Conservation (phyloP, 1,140 invertebrate genomes). For the Apis florea region DNA sequence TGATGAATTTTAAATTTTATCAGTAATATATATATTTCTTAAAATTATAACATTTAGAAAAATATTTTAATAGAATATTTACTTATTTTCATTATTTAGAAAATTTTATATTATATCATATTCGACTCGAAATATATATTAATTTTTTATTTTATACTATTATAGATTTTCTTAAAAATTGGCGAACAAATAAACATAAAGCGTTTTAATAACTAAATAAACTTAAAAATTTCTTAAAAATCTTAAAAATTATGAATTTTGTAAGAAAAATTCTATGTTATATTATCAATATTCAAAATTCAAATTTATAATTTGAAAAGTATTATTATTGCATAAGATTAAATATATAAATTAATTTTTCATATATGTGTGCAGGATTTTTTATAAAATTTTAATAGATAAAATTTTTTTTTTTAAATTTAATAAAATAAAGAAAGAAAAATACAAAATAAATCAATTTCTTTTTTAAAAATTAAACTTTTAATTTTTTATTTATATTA, state of each 20-base stretch:
- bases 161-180: background rate
- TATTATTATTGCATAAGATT: background rate
- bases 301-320: background rate
- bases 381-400: background rate
- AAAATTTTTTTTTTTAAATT: background rate
- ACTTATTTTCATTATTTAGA: background rate
- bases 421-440: background rate
- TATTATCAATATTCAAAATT: background rate
- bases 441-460: background rate
- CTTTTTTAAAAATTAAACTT: too few species aligned
- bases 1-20: too few species aligned
- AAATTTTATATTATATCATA: background rate
- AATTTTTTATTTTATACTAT: background rate
- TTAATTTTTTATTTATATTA: background rate
- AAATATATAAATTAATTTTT: background rate
- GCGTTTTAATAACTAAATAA: background rate
- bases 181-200: background rate
- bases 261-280: background rate
- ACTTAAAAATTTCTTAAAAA: background rate
- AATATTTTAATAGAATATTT: background rate
- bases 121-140: background rate
- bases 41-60: background rate
- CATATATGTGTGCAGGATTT: conserved; percentile 4
- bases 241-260: background rate
- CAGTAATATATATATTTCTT: background rate